Evolutionary conservation across 2,888 invertebrate genomes (phyloP).

Genomic region (Caenorhabditis virilis): DNA sequence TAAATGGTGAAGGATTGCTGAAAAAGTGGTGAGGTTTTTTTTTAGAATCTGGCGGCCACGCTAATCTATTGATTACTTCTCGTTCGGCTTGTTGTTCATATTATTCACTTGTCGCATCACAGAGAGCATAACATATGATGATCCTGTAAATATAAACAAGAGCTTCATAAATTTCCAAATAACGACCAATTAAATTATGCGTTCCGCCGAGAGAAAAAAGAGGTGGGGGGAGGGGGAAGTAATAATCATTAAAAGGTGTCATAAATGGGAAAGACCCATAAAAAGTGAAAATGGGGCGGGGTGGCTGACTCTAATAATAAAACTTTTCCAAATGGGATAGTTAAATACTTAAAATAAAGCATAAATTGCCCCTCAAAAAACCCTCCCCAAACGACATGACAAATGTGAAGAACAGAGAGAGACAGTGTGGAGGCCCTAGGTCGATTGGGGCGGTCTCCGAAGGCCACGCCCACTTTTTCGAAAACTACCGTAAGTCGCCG

Average conservation of each 20-base stretch:
- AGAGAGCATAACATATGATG: slow-evolving; percentile 28
- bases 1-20: slow-evolving; percentile 6
- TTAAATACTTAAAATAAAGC: neutral
- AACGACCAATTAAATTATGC: neutral
- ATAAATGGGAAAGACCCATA: too few relatives aligned
- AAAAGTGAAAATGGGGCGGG: neutral
- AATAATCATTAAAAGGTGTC: too few relatives aligned
- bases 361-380: neutral
- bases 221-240: neutral
- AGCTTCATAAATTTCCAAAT: neutral
- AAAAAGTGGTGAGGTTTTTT: neutral
- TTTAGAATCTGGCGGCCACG: neutral
- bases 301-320: too few relatives aligned
- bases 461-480: neutral
- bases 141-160: too few relatives aligned
- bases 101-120: slow-evolving; percentile 40
- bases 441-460: neutral
- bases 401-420: neutral
- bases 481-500: neutral
- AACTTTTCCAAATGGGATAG: neutral
- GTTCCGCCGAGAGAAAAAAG: neutral
- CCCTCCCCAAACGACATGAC: neutral
- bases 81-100: slow-evolving; percentile 18
- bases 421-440: neutral
- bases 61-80: neutral